phyloP scores from a whole-genome alignment of 2,113 vertebrate species.

The Peucedramus taeniatus region DNA sequence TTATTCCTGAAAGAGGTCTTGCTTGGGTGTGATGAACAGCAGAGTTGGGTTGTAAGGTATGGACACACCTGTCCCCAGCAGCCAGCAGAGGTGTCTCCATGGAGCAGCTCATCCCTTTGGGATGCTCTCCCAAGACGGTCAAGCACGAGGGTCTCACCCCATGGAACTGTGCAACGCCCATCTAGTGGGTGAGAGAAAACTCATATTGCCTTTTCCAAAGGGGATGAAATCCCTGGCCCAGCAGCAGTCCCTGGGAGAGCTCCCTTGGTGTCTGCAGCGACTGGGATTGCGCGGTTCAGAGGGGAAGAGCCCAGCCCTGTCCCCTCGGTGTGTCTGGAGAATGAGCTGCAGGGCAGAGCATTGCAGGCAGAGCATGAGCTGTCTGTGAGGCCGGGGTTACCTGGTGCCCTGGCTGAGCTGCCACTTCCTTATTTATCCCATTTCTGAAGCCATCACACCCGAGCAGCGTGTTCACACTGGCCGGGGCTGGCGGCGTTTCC shows the following conservation, averaged over 20 bases:
- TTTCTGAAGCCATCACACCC: neutral
- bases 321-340: neutral
- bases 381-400: neutral
- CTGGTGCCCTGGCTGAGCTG: neutral
- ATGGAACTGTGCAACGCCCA: neutral
- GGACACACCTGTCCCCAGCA: rapidly evolving
- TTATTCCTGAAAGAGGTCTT: neutral
- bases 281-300: rapidly evolving
- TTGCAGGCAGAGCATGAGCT: neutral
- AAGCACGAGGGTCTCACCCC: rapidly evolving
- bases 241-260: neutral
- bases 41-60: neutral
- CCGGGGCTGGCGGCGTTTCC: neutral
- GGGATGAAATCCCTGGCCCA: neutral
- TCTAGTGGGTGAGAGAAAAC: neutral
- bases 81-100: neutral
- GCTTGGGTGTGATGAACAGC: neutral
- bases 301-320: neutral
- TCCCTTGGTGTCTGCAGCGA: rapidly evolving
- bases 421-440: neutral
- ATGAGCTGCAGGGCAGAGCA: neutral
- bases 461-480: neutral
- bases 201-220: neutral
- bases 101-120: neutral
- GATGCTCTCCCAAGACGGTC: rapidly evolving